Percentiles rank a stretch among this genome's conserved stretches.
Evolutionary conservation across 2,797 vertebrate species (phyloP).

Genomic region (Sebastes iracundus): DNA sequence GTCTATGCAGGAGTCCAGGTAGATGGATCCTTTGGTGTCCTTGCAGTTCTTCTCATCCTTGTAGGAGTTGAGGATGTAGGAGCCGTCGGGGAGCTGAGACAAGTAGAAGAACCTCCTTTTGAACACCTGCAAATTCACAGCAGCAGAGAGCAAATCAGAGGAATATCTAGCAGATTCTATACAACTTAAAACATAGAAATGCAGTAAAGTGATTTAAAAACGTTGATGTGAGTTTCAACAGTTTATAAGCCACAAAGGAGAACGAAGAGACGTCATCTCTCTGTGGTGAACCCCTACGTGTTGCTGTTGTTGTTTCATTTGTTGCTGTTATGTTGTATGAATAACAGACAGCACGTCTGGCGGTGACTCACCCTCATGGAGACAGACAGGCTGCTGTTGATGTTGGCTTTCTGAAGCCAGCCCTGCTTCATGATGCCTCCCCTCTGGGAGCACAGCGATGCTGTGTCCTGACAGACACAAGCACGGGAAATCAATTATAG

Average conservation of each 20-base stretch:
- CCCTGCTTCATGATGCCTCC: constrained; percentile 97
- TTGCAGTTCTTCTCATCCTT: constrained; percentile 98
- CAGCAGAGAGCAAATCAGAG: background rate
- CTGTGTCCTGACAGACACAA: constrained; percentile 84
- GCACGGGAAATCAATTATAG: constrained; percentile 8
- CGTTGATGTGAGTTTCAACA: background rate
- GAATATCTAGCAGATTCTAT: background rate
- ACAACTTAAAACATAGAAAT: background rate
- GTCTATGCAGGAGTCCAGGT: constrained; percentile 95
- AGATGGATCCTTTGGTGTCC: constrained; percentile 97
- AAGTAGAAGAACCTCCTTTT: constrained; percentile 97
- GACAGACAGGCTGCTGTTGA: constrained; percentile 97
- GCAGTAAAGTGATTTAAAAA: background rate
- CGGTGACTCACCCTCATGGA: constrained; percentile 94
- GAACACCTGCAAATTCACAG: constrained; percentile 86
- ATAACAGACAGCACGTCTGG: constrained; percentile 16
- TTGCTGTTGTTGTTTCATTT: background rate
- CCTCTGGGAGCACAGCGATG: constrained; percentile 94
- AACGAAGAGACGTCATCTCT: background rate
- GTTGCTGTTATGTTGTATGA: background rate
- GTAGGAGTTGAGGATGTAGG: constrained; percentile 97
- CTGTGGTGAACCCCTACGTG: background rate
- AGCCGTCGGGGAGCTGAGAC: constrained; percentile 96
- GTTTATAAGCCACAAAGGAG: background rate
- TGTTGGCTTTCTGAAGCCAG: constrained; percentile 97